Base-by-base conservation (phyloP, 2,113 vertebrate species). In the Corvus hawaiiensis region DNA sequence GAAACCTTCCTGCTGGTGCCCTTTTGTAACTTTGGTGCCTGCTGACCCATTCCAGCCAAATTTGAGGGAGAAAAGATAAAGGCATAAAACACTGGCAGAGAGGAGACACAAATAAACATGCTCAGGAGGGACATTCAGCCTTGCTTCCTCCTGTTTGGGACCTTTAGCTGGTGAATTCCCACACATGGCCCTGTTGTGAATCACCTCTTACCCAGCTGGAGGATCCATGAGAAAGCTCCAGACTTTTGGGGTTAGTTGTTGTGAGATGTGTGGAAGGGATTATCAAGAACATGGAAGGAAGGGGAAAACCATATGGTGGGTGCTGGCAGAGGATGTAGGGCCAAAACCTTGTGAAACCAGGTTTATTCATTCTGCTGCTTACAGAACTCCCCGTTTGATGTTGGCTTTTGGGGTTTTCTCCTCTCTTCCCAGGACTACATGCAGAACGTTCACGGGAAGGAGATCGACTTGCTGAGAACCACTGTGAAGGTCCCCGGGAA, bases 401-500 rank as follows among this genome's bases (percentile, higher is more conserved):
- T 1, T 58, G 68, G 21, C 5, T 3, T 79, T 72, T 13, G 66
- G 48, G 39, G 4, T 37, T 68, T 68, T 33, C 3, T 0, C 3
- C 2, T 48, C 44, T 28, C 37, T 56, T 14, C 16, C 55, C 97
- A 99, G 99, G 99, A 99, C 95, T 99, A 99, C 93, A 99, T 99
- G 99, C 99, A 99, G 98, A 99, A 99, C 2, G 98, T 99, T 52
- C 99, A 99, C 0, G 99, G 99, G 11, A 99, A 99, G 62, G 99
- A 99, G 97, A 99, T 99, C 0, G 99, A 99, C 93, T 98, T 99
- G 61, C 98, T 99, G 92, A 97, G 99, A 88, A 99, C 99, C 94
- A 99, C 99, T 12, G 99, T 99, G 82, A 99, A 99, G 93, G 99
- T 99, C 43, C 99, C 99, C 0, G 99, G 99, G 22, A 99, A 99